phyloP scores from a whole-genome alignment of 2,888 invertebrate species.

The Philonicus albiceps region DNA sequence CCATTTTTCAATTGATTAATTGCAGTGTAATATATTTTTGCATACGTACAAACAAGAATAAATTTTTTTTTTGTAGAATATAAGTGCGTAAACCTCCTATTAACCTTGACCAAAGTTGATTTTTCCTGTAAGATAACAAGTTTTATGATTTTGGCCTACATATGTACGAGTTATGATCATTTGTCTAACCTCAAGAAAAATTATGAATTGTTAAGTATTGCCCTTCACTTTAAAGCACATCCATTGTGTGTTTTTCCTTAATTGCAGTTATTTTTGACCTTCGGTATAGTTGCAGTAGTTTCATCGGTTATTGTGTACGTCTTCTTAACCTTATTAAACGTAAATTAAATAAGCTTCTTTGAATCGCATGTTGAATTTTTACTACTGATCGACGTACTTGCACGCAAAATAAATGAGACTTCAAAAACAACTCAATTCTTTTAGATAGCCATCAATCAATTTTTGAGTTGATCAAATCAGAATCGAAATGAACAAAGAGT shows the following conservation, averaged over 20 bases:
- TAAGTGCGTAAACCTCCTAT: neutral
- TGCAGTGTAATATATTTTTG: too few species aligned
- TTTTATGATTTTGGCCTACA: neutral
- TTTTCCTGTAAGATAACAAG: neutral
- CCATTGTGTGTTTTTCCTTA: neutral
- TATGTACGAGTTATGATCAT: neutral
- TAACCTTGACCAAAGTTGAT: neutral
- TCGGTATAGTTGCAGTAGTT: neutral
- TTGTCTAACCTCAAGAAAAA: neutral
- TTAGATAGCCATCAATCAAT: neutral
- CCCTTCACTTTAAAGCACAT: neutral
- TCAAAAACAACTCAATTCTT: neutral
- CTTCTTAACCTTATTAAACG: neutral
- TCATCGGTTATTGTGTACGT: neutral
- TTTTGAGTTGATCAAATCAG: neutral
- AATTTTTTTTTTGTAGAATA: too few species aligned
- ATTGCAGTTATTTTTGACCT: neutral
- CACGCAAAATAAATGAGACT: neutral
- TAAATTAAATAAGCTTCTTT: neutral
- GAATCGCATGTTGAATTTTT: neutral
- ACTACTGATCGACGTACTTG: neutral
- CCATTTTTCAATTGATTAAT: too few species aligned
- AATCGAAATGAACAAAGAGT: neutral
- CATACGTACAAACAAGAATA: too few species aligned
- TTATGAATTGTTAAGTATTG: conserved; percentile 2